Conservation (phyloP, 1,140 invertebrate species). For the Scaptomyza graminum region DNA sequence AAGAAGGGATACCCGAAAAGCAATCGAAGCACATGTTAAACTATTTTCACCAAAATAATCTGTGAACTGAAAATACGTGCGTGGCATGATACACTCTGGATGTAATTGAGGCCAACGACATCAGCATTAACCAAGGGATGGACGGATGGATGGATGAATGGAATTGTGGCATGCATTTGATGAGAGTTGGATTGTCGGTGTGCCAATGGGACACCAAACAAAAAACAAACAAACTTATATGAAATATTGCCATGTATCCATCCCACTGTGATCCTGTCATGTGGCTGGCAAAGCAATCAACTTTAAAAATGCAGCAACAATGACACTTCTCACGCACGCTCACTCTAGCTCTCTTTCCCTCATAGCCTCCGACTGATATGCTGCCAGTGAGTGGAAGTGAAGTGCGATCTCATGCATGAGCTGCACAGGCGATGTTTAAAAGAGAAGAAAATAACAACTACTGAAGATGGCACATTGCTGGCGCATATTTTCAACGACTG, state of each 20-base stretch:
- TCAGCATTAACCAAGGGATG: not conserved
- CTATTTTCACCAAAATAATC: conserved; percentile 80
- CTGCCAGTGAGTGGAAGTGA: conserved; percentile 62
- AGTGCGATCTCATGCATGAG: conserved; percentile 47
- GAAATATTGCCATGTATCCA: conserved; percentile 16
- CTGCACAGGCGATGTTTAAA: conserved; percentile 21
- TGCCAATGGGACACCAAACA: conserved; percentile 45
- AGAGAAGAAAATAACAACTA: conserved; percentile 7
- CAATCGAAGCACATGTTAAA: conserved; percentile 73
- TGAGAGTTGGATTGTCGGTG: conserved; percentile 53
- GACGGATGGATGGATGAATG: not conserved
- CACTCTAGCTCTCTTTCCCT: not conserved
- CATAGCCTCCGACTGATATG: conserved; percentile 14
- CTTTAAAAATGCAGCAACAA: conserved; percentile 72
- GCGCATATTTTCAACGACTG: conserved; percentile 52
- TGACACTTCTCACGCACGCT: conserved; percentile 28
- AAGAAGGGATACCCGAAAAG: conserved; percentile 1
- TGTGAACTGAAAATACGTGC: conserved; percentile 72
- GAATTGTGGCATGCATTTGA: conserved; percentile 58
- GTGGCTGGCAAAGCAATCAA: conserved; percentile 64
- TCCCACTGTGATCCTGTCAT: conserved; percentile 30
- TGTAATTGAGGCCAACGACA: conserved; percentile 71
- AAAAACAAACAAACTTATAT: conserved; percentile 18
- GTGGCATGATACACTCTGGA: conserved; percentile 60
- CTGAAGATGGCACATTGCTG: conserved; percentile 41